Percentiles rank a stretch among this genome's conserved stretches.
These are phyloP conservation scores for Hydropotes inermis DNA, from an alignment of 2,113 vertebrate species.

Conservation along the genomic window DNA sequence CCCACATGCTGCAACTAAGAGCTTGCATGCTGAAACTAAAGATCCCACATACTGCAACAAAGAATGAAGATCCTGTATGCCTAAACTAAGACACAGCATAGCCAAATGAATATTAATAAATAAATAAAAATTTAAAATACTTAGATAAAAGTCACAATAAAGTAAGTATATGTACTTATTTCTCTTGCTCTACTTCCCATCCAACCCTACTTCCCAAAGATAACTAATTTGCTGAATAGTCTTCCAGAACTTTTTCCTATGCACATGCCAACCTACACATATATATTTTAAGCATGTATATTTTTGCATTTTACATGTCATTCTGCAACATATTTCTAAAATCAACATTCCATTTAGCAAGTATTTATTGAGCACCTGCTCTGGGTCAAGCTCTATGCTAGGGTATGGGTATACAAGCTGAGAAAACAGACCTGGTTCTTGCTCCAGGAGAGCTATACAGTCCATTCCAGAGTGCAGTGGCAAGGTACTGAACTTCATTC, in stretches of 20 bases:
- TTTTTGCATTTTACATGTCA: neutral
- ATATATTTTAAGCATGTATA: neutral
- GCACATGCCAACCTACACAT: neutral
- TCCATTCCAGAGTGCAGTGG: neutral
- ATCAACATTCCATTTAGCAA: neutral
- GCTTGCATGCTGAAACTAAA: neutral
- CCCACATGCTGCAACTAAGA: neutral
- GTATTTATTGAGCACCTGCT: neutral
- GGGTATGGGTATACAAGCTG: neutral
- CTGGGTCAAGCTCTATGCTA: neutral
- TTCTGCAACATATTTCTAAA: neutral
- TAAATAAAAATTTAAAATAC: neutral
- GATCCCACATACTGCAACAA: neutral
- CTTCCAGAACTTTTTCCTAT: slow-evolving; percentile 26
- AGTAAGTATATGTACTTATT: neutral
- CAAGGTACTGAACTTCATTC: neutral
- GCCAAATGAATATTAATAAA: neutral
- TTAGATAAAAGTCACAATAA: neutral
- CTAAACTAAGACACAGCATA: neutral
- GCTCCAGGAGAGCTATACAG: neutral
- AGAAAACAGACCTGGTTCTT: neutral
- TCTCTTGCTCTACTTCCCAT: neutral
- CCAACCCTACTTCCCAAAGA: neutral
- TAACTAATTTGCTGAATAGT: neutral
- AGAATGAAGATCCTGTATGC: neutral